Evolutionary conservation across 2,888 invertebrate genomes (phyloP).

Genomic region (Patella pellucida): DNA sequence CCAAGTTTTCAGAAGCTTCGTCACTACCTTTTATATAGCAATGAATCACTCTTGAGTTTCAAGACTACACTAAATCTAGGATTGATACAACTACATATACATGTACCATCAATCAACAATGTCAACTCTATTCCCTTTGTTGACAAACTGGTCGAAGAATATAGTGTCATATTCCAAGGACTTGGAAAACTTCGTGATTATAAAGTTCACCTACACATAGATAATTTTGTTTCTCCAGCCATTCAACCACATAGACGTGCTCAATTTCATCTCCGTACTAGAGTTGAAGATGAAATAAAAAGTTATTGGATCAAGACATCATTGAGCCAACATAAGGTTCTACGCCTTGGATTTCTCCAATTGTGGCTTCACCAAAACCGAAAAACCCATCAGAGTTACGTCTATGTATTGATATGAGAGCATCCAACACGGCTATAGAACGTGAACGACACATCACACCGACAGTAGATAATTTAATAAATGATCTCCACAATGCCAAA

Average conservation of each 20-base stretch:
- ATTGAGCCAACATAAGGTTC: slow-evolving; percentile 32
- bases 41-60: slow-evolving; percentile 14
- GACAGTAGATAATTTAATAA: slow-evolving; percentile 43
- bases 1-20: background rate
- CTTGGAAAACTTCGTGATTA: slow-evolving; percentile 32
- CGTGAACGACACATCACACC: slow-evolving; percentile 41
- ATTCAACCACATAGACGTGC: slow-evolving; percentile 33
- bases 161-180: slow-evolving; percentile 27
- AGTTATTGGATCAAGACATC: slow-evolving; percentile 25
- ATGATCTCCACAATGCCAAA: slow-evolving; percentile 38
- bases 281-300: slow-evolving; percentile 28
- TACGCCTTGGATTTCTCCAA: slow-evolving; percentile 28
- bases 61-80: background rate
- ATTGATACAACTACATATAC: background rate
- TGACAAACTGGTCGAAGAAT: background rate
- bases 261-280: slow-evolving; percentile 38
- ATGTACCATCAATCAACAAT: background rate
- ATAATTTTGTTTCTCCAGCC: slow-evolving; percentile 31
- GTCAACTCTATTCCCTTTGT: background rate
- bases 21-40: slow-evolving; percentile 4
- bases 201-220: slow-evolving; percentile 22
- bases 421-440: slow-evolving; percentile 41
- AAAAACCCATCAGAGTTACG: slow-evolving; percentile 37
- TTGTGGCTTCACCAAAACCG: slow-evolving; percentile 32
- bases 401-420: slow-evolving; percentile 47